Percentiles rank a stretch among this genome's conserved stretches.
phyloP scores from a whole-genome alignment of 2,888 invertebrate species.

The Leptopterna dolabrata region DNA sequence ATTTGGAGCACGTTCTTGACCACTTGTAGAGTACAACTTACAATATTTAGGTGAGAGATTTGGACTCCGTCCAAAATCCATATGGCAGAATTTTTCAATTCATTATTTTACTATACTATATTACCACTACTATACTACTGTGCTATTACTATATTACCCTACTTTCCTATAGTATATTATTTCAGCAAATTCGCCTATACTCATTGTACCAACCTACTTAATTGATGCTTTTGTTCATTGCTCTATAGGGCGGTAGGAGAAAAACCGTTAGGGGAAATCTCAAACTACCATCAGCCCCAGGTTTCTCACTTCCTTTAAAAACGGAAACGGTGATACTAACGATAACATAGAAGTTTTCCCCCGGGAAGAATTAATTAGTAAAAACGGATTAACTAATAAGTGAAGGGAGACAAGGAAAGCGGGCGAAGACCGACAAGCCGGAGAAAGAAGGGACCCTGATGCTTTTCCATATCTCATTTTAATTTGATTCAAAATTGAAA shows the following conservation, averaged over 20 bases:
- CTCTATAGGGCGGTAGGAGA: background rate
- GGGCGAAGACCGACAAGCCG: background rate
- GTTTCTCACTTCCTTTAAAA: conserved; percentile 3
- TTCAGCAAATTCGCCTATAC: too few relatives aligned
- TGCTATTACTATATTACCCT: too few relatives aligned
- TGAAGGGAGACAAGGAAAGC: conserved; percentile 22
- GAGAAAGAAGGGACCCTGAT: conserved; percentile 30
- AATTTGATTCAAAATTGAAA: conserved; percentile 61
- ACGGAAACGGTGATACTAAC: conserved; percentile 36
- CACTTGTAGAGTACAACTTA: too few relatives aligned
- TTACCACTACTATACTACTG: too few relatives aligned
- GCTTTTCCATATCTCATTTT: conserved; percentile 60
- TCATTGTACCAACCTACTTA: too few relatives aligned
- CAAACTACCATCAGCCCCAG: background rate
- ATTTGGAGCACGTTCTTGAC: too few relatives aligned
- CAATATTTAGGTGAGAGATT: too few relatives aligned
- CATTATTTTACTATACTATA: too few relatives aligned
- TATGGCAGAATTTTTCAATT: too few relatives aligned
- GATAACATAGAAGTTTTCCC: conserved; percentile 41
- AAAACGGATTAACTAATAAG: conserved; percentile 51
- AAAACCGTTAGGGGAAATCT: background rate
- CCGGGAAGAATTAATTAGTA: conserved; percentile 48
- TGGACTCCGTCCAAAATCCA: too few relatives aligned
- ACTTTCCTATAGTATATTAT: too few relatives aligned
- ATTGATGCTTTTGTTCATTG: too few relatives aligned